These are phyloP conservation scores for Aplysia californica DNA, from an alignment of 1,140 invertebrate species.

Conservation along the genomic window DNA sequence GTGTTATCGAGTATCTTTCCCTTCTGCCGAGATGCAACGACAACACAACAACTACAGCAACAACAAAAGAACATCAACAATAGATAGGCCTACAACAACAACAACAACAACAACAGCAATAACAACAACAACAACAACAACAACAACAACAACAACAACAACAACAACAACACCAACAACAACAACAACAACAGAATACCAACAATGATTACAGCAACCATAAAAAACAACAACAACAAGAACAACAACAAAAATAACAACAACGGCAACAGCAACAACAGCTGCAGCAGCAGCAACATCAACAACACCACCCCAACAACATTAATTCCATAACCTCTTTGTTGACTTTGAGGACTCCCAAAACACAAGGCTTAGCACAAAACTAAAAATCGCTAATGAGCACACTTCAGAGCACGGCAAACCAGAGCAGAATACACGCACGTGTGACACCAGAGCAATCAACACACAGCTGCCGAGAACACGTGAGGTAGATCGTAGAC, in stretches of 20 bases:
- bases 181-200: too few relatives aligned
- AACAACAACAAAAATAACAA: too few relatives aligned
- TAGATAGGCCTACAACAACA: background rate
- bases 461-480: background rate
- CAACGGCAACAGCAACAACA: too few relatives aligned
- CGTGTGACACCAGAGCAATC: background rate
- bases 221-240: too few relatives aligned
- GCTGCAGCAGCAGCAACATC: too few relatives aligned
- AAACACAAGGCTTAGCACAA: background rate
- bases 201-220: too few relatives aligned
- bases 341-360: background rate
- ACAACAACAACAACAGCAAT: background rate
- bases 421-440: slow-evolving; percentile 2
- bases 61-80: background rate
- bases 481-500: too few relatives aligned
- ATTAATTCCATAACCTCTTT: too few relatives aligned
- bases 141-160: background rate
- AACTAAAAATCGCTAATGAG: background rate
- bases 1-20: background rate
- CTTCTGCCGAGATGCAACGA: background rate
- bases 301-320: too few relatives aligned
- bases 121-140: background rate
- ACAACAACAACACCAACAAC: too few relatives aligned
- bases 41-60: background rate
- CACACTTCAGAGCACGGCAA: background rate